Conservation (phyloP, 2,888 invertebrate species). For the Lochmaea crataegi region DNA sequence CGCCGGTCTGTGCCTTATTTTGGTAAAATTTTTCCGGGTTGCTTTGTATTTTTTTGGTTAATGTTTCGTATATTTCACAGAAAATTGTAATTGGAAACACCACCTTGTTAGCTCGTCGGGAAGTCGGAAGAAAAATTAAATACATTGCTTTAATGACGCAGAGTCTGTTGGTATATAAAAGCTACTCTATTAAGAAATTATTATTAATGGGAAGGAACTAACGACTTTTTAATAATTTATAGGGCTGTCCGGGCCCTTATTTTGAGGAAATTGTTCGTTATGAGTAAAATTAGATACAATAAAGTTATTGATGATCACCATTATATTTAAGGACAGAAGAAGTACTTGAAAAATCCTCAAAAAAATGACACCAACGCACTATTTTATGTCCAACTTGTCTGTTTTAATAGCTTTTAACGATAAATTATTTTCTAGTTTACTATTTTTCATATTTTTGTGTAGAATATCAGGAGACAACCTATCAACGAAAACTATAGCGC, state of each 20-base stretch:
- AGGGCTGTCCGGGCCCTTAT: too few relatives aligned
- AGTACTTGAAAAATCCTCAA: too few relatives aligned
- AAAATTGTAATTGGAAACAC: neutral
- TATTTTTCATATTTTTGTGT: neutral
- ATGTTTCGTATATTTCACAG: neutral
- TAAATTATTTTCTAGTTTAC: too few relatives aligned
- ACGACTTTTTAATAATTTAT: neutral
- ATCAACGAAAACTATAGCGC: constrained; percentile 20
- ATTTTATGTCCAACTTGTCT: too few relatives aligned
- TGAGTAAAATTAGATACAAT: too few relatives aligned
- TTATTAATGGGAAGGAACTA: neutral
- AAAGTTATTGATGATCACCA: too few relatives aligned
- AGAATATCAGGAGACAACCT: neutral
- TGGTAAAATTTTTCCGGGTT: constrained; percentile 31
- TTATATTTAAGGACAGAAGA: too few relatives aligned
- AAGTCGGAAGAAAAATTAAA: neutral
- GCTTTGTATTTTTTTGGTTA: neutral
- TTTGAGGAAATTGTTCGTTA: too few relatives aligned
- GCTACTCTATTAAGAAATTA: neutral
- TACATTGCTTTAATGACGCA: neutral
- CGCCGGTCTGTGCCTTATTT: constrained; percentile 39
- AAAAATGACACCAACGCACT: too few relatives aligned
- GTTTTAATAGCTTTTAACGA: too few relatives aligned
- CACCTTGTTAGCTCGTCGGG: neutral
- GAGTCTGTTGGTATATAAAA: neutral